phyloP scores from a whole-genome alignment of 2,888 invertebrate species.

The Fabriciana adippe region DNA sequence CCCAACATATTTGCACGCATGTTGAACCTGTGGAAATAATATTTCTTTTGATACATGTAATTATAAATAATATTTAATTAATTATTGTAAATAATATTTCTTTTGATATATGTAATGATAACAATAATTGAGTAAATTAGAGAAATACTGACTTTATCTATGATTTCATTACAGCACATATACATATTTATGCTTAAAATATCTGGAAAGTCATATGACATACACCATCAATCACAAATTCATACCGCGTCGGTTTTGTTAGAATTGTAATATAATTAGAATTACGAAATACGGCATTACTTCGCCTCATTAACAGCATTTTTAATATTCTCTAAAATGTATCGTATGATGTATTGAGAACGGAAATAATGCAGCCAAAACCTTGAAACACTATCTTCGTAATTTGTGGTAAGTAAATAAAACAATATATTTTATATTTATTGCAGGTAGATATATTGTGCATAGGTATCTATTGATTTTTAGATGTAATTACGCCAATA shows the following conservation, averaged over 20 bases:
- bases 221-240: conserved; percentile 69
- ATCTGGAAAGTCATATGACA: conserved; percentile 65
- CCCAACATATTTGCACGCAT: too few species aligned
- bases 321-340: conserved; percentile 40
- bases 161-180: too few species aligned
- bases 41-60: too few species aligned
- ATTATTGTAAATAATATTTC: too few species aligned
- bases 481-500: too few species aligned
- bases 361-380: conserved; percentile 29
- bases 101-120: too few species aligned
- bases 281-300: conserved; percentile 43
- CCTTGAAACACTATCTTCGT: conserved; percentile 29
- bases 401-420: conserved; percentile 13
- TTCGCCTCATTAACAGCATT: conserved; percentile 41
- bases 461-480: too few species aligned
- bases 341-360: conserved; percentile 27
- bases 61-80: too few species aligned
- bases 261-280: conserved; percentile 54
- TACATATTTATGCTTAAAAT: conserved; percentile 39
- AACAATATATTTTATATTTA: neutral
- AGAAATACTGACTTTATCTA: too few species aligned
- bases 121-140: too few species aligned
- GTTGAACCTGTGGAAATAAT: too few species aligned
- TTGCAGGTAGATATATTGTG: too few species aligned
- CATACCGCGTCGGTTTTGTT: conserved; percentile 55